Evolutionary conservation across 2,888 invertebrate species (phyloP).

Genomic region (Acanthoscelides obtectus): DNA sequence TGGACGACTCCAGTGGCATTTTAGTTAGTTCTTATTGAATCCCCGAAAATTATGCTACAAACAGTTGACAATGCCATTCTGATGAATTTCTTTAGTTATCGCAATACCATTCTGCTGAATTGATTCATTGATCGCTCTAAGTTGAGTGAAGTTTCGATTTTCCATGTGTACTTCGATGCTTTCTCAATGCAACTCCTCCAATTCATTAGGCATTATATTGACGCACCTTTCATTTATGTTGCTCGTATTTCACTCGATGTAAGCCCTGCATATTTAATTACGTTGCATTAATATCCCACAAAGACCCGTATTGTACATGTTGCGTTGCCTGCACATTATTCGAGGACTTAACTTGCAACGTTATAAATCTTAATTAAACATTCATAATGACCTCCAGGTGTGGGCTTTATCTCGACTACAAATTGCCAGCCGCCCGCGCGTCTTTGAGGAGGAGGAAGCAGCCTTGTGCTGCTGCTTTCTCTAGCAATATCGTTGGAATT

Average conservation of each 20-base stretch:
- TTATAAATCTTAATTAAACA: background rate
- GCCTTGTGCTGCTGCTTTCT: background rate
- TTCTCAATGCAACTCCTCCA: no score
- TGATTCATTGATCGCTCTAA: no score
- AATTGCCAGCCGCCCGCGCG: background rate
- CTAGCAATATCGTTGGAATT: background rate
- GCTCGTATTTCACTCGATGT: background rate
- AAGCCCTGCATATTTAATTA: background rate
- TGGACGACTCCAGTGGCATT: no score
- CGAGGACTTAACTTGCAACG: background rate
- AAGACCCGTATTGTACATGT: background rate
- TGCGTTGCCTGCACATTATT: background rate
- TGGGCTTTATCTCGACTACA: background rate
- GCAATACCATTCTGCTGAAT: no score
- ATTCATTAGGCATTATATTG: background rate
- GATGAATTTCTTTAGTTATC: no score
- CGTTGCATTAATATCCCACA: background rate
- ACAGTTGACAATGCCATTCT: no score
- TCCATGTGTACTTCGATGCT: no score
- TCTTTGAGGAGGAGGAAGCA: background rate
- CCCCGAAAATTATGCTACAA: no score
- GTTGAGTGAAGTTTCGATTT: no score
- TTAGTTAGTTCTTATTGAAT: no score
- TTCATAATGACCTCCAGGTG: background rate
- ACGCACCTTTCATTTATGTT: background rate